Evolutionary conservation across 2,797 vertebrate species (phyloP).

Genomic region (Tenualosa ilisha): DNA sequence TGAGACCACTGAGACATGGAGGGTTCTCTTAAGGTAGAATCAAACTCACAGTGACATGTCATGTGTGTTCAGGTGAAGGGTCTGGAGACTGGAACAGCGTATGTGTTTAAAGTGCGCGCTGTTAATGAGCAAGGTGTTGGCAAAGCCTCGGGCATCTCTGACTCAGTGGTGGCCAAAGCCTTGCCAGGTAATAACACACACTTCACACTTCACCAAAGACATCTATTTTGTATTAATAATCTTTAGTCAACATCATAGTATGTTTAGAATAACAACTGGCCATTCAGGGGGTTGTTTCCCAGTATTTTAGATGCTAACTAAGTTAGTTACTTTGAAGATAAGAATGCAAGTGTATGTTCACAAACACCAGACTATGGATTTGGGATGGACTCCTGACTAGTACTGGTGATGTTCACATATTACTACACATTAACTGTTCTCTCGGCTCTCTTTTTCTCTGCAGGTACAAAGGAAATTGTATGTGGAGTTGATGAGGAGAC

Average conservation of each 20-base stretch:
- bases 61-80: slow-evolving; percentile 74
- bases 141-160: slow-evolving; percentile 82
- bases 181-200: slow-evolving; percentile 78
- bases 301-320: too few relatives aligned
- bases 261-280: not conserved
- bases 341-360: too few relatives aligned
- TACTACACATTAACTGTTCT: not conserved
- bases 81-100: slow-evolving; percentile 82
- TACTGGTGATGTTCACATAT: not conserved
- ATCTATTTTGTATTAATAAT: too few relatives aligned
- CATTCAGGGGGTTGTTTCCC: not conserved
- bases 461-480: slow-evolving; percentile 85
- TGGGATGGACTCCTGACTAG: not conserved
- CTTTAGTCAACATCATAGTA: not conserved
- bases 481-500: slow-evolving; percentile 88
- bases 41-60: not conserved
- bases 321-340: too few relatives aligned
- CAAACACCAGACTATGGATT: too few relatives aligned
- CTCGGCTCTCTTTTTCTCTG: not conserved
- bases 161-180: slow-evolving; percentile 83
- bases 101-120: slow-evolving; percentile 87
- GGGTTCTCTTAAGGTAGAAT: not conserved
- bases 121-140: slow-evolving; percentile 83
- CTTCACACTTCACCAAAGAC: not conserved
- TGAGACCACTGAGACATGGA: not conserved